Conservation (phyloP, 2,888 invertebrate genomes). For the Andrena fulva region DNA sequence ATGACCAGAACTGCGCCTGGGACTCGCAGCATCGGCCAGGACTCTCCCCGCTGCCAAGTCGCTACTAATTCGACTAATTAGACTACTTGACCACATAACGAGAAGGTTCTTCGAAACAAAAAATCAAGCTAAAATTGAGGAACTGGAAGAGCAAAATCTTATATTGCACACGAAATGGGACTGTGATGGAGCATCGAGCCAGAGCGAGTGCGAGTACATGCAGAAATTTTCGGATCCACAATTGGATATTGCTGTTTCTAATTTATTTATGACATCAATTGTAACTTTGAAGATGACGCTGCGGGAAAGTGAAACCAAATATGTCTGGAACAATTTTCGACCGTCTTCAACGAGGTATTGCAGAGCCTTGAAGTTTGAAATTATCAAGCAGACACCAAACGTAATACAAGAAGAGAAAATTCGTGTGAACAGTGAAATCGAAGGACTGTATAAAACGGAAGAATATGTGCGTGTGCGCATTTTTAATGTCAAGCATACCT, state of each 20-base stretch:
- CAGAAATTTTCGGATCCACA: not conserved
- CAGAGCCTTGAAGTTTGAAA: not conserved
- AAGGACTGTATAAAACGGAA: not conserved
- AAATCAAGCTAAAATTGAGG: not conserved
- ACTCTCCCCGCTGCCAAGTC: too few species aligned
- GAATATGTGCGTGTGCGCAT: too few species aligned
- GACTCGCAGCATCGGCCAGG: too few species aligned
- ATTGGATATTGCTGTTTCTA: not conserved
- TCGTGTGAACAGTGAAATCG: not conserved
- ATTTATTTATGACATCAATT: conserved; percentile 3
- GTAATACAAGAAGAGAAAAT: too few species aligned
- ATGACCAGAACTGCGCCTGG: too few species aligned
- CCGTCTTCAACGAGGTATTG: not conserved
- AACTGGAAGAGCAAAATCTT: not conserved
- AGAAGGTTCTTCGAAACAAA: conserved; percentile 1
- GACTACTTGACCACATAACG: conserved; percentile 7
- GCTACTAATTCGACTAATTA: too few species aligned
- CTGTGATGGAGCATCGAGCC: not conserved
- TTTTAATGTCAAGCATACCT: not conserved
- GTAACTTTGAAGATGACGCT: not conserved
- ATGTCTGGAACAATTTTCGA: not conserved
- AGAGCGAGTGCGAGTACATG: not conserved
- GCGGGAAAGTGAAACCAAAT: too few species aligned
- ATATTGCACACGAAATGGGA: conserved; percentile 1
- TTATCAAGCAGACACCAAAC: not conserved